Conservation (phyloP, 2,113 vertebrate genomes). For the Daboia siamensis region DNA sequence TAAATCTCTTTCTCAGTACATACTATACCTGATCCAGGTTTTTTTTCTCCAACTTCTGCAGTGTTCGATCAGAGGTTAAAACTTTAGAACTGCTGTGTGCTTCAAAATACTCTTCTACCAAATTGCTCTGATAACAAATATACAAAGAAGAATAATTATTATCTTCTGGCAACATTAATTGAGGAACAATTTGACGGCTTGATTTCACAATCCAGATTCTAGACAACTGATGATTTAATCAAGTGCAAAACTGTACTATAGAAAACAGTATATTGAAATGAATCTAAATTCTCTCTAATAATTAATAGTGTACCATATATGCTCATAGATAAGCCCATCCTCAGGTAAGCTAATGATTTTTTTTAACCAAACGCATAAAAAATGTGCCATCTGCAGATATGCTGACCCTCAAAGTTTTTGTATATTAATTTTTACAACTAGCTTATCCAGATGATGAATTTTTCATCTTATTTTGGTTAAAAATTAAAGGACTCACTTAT, state of each 20-base stretch:
- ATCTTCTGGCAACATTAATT: neutral
- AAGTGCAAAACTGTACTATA: neutral
- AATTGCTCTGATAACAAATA: slow-evolving; percentile 67
- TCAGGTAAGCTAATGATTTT: neutral
- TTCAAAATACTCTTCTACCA: slow-evolving; percentile 95
- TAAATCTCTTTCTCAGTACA: neutral
- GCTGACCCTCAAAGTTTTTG: neutral
- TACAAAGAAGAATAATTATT: slow-evolving; percentile 34
- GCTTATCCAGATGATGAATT: neutral
- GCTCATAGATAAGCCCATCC: neutral
- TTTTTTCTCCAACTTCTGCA: slow-evolving; percentile 84
- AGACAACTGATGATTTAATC: neutral
- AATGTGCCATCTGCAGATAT: neutral
- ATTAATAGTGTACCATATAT: neutral
- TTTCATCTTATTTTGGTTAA: neutral
- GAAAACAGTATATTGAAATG: neutral
- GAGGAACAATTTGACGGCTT: neutral
- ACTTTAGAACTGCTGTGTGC: slow-evolving; percentile 95
- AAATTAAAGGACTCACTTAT: neutral
- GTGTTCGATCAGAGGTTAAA: slow-evolving; percentile 89
- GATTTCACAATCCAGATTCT: neutral
- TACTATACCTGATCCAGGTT: slow-evolving; percentile 84
- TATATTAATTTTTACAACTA: neutral
- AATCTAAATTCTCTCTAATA: neutral
- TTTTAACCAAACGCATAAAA: neutral